phyloP scores from a whole-genome alignment of 1,140 invertebrate species.

The Semibalanus balanoides region DNA sequence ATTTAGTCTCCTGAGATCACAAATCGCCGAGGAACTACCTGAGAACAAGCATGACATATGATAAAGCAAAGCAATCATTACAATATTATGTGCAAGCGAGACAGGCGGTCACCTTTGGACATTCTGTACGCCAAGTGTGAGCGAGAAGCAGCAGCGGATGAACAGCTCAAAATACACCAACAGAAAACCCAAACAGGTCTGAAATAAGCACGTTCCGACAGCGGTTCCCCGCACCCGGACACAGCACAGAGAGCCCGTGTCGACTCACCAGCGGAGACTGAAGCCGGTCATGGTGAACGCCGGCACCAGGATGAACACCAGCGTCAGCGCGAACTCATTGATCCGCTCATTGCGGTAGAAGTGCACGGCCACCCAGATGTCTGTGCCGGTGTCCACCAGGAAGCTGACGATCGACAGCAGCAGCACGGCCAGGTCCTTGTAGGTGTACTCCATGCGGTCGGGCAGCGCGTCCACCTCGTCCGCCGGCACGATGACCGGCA shows the following conservation, averaged over 20 bases:
- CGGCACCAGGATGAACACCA: conserved; percentile 25
- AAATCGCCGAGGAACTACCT: no score
- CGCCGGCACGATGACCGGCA: neutral
- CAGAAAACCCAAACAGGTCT: no score
- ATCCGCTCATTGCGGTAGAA: neutral
- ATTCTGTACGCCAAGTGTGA: no score
- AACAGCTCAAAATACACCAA: no score
- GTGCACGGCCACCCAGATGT: neutral
- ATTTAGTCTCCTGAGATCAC: no score
- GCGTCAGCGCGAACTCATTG: conserved; percentile 23
- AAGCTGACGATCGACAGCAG: conserved; percentile 1
- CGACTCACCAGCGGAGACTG: conserved; percentile 24
- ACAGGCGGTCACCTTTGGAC: no score
- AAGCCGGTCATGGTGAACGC: conserved; percentile 26
- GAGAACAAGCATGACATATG: no score
- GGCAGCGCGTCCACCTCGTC: conserved; percentile 5
- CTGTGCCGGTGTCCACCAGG: conserved; percentile 5
- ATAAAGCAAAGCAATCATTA: no score
- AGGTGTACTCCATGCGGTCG: neutral
- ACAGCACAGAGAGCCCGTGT: neutral
- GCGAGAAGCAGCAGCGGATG: no score
- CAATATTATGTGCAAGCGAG: no score
- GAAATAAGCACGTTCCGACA: no score
- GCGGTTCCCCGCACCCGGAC: no score
- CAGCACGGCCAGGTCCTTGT: neutral